Evolutionary conservation across 2,113 vertebrate genomes (phyloP), one percentile per base, ranked within the genome.

Genomic region (Aspiorhynchus laticeps): DNA sequence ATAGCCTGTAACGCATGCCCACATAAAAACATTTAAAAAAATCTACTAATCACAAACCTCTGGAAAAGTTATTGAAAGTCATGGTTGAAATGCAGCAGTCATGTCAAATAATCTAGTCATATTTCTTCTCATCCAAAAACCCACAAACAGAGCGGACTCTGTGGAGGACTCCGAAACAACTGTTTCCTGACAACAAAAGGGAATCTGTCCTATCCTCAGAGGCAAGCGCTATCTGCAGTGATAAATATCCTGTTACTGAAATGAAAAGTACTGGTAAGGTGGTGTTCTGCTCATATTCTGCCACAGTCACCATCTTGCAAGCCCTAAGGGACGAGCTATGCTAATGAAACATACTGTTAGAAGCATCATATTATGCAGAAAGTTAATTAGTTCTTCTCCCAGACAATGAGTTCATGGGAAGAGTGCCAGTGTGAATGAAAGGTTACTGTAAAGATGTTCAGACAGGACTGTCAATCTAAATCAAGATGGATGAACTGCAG

Each of bases 261-360:
- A 80, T 15, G 36, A 36, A 80, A 53, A 78, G 26, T 53, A 28
- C 8, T 33, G 46, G 21, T 75, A 14, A 75, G 41, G 17, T 78
- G 76, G 28, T 79, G 48, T 15, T 78, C 28, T 53, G 41, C 36
- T 77, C 75, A 28, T 51, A 77, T 77, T 77, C n/a, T 77, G 15
- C 75, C 11, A 4, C 48, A 31, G n/a, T 33, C 17, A 1, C 46
- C 48, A 78, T 78, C 46, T 53, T 21, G 48, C 76, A 51, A 80
- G 3, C 19, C 78, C 33, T 80, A 41, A 80, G 78, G 48, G 46
- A 80, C 28, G 5, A 17, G 63, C 63, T 41, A 61, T 73, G 26
- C n/a, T 82, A 82, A 78, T 87, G 73, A 75, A 46, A 82, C 28
- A 48, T 82, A 82, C 78, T 63, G 80, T 81, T 46, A 81, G 48